A percentile compares a stretch with the other conserved stretches of the same genome.
Evolutionary conservation across 1,140 invertebrate species (phyloP).

Genomic region (Drosophila kikkawai): DNA sequence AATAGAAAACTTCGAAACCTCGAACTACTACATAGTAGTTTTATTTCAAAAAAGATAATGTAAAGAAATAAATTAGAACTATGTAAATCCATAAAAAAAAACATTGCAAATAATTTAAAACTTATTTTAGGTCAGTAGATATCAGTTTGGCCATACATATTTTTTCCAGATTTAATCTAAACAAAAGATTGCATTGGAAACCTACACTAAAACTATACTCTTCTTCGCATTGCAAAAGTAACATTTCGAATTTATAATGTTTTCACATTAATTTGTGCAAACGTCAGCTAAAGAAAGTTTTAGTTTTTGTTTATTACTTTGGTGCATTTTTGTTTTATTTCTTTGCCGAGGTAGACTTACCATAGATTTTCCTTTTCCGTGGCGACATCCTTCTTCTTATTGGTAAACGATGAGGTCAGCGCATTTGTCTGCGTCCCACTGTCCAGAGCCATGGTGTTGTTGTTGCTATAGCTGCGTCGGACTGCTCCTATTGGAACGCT

Average conservation of each 20-base stretch:
- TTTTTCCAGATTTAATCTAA: too few relatives aligned
- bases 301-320: slow-evolving; percentile 13
- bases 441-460: slow-evolving; percentile 72
- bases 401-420: slow-evolving; percentile 84
- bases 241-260: neutral
- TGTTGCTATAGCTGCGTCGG: slow-evolving; percentile 16
- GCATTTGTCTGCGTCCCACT: slow-evolving; percentile 80
- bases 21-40: neutral
- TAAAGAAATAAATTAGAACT: too few relatives aligned
- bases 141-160: neutral
- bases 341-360: slow-evolving; percentile 50
- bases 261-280: slow-evolving; percentile 22
- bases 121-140: too few relatives aligned
- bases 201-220: neutral
- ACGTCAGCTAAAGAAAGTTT: slow-evolving; percentile 75
- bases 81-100: neutral
- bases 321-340: neutral
- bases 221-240: neutral
- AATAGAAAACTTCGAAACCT: neutral
- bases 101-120: neutral
- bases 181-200: neutral
- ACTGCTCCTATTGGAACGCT: slow-evolving; percentile 26
- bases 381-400: slow-evolving; percentile 78
- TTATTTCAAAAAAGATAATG: neutral
- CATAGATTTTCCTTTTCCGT: slow-evolving; percentile 81